Evolutionary conservation across 2,113 vertebrate genomes (phyloP).

Genomic region (Anser cygnoides): DNA sequence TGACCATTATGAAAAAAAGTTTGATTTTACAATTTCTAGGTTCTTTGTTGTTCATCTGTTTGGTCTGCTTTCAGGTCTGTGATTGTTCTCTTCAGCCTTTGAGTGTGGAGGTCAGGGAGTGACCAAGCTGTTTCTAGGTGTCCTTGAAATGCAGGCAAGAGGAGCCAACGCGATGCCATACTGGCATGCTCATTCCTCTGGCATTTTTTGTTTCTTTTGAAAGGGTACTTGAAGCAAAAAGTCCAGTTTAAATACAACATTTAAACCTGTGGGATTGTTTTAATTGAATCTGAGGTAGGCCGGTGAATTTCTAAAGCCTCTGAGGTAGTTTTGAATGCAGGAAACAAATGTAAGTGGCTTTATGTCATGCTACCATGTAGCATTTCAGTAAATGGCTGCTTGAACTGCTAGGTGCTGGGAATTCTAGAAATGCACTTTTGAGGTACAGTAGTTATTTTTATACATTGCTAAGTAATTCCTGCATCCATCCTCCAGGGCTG

Average conservation of each 20-base stretch:
- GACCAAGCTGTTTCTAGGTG: conserved; percentile 41
- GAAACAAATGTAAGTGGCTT: not conserved
- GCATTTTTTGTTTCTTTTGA: conserved; percentile 15
- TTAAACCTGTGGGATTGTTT: conserved; percentile 20
- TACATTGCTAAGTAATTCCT: not conserved
- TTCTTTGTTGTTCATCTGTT: conserved; percentile 28
- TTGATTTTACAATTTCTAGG: not conserved
- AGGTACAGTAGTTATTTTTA: not conserved
- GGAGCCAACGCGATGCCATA: not conserved
- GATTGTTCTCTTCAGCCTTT: conserved; percentile 28
- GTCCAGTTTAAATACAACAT: not conserved
- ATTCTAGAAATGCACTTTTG: not conserved
- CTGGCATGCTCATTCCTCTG: not conserved
- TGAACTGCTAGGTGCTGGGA: not conserved
- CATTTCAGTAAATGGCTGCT: not conserved
- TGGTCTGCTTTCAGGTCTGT: conserved; percentile 2
- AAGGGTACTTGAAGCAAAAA: conserved; percentile 6
- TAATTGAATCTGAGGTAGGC: not conserved
- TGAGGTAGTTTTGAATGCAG: conserved; percentile 2
- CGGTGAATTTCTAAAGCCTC: conserved; percentile 3
- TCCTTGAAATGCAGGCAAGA: conserved; percentile 21
- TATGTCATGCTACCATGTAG: not conserved
- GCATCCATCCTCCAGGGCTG: not conserved
- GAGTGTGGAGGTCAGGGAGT: conserved; percentile 3
- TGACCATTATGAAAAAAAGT: not conserved